phyloP scores from a whole-genome alignment of 1,140 invertebrate species.

The Drosophila mauritiana region DNA sequence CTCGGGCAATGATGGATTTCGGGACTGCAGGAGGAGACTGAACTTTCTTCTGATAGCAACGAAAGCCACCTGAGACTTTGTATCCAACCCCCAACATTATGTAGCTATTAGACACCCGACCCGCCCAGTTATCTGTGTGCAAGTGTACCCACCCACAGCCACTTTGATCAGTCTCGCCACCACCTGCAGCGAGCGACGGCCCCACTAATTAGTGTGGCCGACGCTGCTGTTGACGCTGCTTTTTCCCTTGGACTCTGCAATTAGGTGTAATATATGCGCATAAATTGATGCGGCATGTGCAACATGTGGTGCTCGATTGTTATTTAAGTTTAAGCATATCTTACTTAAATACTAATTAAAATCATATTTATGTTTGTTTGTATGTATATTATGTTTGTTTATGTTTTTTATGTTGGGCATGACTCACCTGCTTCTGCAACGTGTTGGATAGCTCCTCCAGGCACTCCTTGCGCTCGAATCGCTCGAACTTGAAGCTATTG shows the following conservation, averaged over 20 bases:
- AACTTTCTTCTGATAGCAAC: constrained; percentile 27
- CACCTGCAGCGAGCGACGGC: constrained; percentile 16
- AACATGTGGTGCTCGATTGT: constrained; percentile 55
- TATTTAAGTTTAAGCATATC: too few relatives aligned
- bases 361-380: too few relatives aligned
- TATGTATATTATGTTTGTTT: too few relatives aligned
- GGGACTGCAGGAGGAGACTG: constrained; percentile 19
- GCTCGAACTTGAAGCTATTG: constrained; percentile 93
- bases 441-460: constrained; percentile 85
- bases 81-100: constrained; percentile 12
- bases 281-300: constrained; percentile 59
- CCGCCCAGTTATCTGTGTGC: constrained; percentile 35
- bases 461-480: constrained; percentile 89
- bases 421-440: constrained; percentile 86
- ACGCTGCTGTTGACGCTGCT: constrained; percentile 4
- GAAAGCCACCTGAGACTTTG: constrained; percentile 29
- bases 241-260: constrained; percentile 44
- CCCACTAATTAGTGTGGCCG: constrained; percentile 53
- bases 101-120: constrained; percentile 16
- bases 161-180: constrained; percentile 11
- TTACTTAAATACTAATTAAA: too few relatives aligned
- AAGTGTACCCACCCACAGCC: constrained; percentile 37
- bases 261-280: constrained; percentile 74
- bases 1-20: not conserved
- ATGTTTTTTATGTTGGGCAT: not conserved